These are phyloP conservation scores for Bufo bufo DNA, from an alignment of 2,113 vertebrate genomes.

Conservation along the genomic window DNA sequence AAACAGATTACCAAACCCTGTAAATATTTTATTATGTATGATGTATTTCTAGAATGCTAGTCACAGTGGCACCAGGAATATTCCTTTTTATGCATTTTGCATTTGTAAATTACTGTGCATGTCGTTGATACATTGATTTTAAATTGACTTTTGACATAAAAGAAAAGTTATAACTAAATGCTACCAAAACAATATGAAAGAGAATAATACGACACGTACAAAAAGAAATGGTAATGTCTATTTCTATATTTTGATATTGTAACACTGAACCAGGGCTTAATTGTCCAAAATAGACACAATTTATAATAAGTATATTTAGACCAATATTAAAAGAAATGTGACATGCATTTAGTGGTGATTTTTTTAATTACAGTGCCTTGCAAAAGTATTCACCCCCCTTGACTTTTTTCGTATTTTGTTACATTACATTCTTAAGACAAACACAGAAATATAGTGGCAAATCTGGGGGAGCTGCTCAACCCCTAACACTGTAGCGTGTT, in stretches of 20 bases:
- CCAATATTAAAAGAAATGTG: not conserved
- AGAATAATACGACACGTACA: not conserved
- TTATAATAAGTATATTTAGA: not conserved
- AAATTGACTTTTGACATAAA: conserved; percentile 36
- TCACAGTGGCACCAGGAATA: conserved; percentile 39
- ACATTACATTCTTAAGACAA: too few species aligned
- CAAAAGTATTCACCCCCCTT: too few species aligned
- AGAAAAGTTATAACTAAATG: not conserved
- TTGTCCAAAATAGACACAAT: not conserved
- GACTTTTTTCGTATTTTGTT: too few species aligned
- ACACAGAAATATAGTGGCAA: too few species aligned
- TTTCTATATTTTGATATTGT: not conserved
- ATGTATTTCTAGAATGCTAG: conserved; percentile 33
- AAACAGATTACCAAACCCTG: conserved; percentile 14
- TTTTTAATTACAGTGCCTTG: too few species aligned
- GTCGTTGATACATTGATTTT: conserved; percentile 29
- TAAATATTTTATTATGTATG: conserved; percentile 42
- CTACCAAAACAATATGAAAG: not conserved
- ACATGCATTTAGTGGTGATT: not conserved
- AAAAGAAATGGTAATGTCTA: not conserved
- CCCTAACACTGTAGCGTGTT: too few species aligned
- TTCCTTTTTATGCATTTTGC: conserved; percentile 27
- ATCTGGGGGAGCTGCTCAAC: too few species aligned
- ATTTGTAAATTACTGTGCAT: conserved; percentile 32
- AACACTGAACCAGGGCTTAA: not conserved